phyloP scores from a whole-genome alignment of 1,140 invertebrate genomes.

The Vanessa tameamea region DNA sequence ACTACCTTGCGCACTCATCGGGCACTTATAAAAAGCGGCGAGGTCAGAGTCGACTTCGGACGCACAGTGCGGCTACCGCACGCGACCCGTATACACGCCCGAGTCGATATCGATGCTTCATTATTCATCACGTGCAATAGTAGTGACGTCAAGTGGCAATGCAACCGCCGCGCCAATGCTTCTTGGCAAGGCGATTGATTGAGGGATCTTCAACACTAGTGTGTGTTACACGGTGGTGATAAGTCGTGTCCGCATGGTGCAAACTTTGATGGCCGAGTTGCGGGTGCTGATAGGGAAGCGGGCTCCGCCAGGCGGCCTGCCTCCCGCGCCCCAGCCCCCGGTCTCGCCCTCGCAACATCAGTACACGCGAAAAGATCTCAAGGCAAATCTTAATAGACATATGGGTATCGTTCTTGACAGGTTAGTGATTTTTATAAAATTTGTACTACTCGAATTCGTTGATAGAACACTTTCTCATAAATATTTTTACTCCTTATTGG shows the following conservation, averaged over 20 bases:
- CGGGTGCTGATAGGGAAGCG: slow-evolving; percentile 77
- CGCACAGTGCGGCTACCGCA: slow-evolving; percentile 68
- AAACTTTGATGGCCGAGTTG: slow-evolving; percentile 76
- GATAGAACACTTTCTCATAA: background rate
- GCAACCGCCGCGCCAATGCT: slow-evolving; percentile 67
- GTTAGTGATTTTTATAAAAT: slow-evolving; percentile 54
- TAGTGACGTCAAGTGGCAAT: slow-evolving; percentile 65
- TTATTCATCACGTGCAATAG: slow-evolving; percentile 64
- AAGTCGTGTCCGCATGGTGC: slow-evolving; percentile 76
- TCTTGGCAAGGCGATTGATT: slow-evolving; percentile 71
- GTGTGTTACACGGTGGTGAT: slow-evolving; percentile 51
- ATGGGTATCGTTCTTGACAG: slow-evolving; percentile 80
- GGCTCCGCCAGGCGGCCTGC: slow-evolving; percentile 57
- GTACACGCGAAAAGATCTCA: slow-evolving; percentile 74
- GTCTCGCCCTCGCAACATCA: slow-evolving; percentile 52
- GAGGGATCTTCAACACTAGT: slow-evolving; percentile 64
- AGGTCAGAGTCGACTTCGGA: slow-evolving; percentile 64
- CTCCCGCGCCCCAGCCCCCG: slow-evolving; percentile 48
- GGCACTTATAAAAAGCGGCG: slow-evolving; percentile 77
- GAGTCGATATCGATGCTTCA: slow-evolving; percentile 62
- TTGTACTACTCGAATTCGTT: background rate
- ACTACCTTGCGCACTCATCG: slow-evolving; percentile 72
- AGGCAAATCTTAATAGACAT: slow-evolving; percentile 75
- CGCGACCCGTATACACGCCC: slow-evolving; percentile 68
- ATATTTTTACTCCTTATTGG: background rate